These are phyloP conservation scores for Helicoverpa armigera DNA, from an alignment of 1,140 invertebrate genomes.

Conservation along the genomic window DNA sequence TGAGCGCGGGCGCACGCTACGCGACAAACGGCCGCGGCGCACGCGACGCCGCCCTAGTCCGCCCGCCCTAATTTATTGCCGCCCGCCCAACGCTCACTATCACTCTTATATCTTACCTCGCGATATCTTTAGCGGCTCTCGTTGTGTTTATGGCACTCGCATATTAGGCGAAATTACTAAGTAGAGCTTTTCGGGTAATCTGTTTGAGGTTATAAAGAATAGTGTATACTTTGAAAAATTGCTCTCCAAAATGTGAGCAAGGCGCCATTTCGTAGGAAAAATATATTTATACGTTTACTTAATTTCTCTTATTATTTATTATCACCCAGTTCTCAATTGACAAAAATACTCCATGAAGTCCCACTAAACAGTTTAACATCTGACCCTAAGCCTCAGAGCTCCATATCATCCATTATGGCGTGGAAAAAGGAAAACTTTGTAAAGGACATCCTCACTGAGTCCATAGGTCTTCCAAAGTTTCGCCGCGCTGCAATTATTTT, in stretches of 20 bases:
- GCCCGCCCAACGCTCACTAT: constrained; percentile 74
- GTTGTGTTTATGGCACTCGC: constrained; percentile 46
- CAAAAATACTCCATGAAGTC: neutral
- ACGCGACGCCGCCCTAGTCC: constrained; percentile 69
- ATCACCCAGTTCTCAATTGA: neutral
- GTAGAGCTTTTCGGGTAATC: constrained; percentile 2
- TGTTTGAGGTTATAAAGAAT: constrained; percentile 34
- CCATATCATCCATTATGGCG: constrained; percentile 45
- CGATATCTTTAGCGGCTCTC: constrained; percentile 66
- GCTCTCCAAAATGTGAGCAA: neutral
- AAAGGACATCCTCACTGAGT: constrained; percentile 52
- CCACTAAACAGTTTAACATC: constrained; percentile 23
- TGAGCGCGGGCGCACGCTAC: constrained; percentile 85
- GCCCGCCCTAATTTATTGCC: constrained; percentile 72
- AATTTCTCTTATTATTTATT: neutral
- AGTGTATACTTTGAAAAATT: neutral
- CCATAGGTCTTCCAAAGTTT: constrained; percentile 54
- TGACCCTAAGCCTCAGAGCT: constrained; percentile 22
- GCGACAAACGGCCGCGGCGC: constrained; percentile 78
- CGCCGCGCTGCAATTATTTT: constrained; percentile 53
- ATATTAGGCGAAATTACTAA: constrained; percentile 42
- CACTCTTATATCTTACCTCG: constrained; percentile 76
- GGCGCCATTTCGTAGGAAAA: neutral
- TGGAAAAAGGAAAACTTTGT: constrained; percentile 51
- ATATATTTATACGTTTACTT: neutral